Evolutionary conservation across 2,113 vertebrate genomes (phyloP).

Genomic region (Callionymus lyra): DNA sequence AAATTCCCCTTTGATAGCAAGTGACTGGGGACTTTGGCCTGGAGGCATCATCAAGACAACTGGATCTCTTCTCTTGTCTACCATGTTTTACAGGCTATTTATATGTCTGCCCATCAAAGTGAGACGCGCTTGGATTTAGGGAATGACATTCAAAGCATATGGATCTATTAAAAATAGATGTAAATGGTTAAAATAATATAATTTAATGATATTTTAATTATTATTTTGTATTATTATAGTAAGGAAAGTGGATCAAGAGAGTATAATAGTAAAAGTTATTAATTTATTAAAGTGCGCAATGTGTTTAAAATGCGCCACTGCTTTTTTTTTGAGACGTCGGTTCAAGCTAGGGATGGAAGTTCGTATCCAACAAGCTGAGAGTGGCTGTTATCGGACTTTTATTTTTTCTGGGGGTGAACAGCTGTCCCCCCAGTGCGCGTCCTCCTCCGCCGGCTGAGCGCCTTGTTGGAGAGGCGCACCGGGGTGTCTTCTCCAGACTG

Average conservation of each 20-base stretch:
- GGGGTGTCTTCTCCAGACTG: conserved; percentile 38
- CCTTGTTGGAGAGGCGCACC: conserved; percentile 41
- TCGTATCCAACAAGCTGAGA: conserved; percentile 5
- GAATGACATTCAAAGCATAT: not conserved
- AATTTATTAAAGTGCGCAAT: too few relatives aligned
- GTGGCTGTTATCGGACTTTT: conserved; percentile 3
- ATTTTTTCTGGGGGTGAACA: conserved; percentile 10
- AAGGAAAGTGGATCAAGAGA: too few relatives aligned
- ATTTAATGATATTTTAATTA: too few relatives aligned
- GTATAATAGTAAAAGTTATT: too few relatives aligned
- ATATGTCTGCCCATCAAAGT: conserved; percentile 16
- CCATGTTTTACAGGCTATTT: conserved; percentile 36
- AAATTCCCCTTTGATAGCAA: conserved; percentile 66
- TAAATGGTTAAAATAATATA: too few relatives aligned
- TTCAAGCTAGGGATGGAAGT: too few relatives aligned
- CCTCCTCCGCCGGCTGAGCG: conserved; percentile 41
- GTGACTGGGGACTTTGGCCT: conserved; percentile 69
- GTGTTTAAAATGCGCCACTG: too few relatives aligned
- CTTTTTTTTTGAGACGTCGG: too few relatives aligned
- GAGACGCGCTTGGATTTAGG: conserved; percentile 6
- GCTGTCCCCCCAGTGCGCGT: conserved; percentile 12
- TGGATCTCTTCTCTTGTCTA: conserved; percentile 63
- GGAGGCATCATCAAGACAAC: conserved; percentile 68
- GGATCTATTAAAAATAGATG: too few relatives aligned
- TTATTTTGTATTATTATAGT: too few relatives aligned